Percentiles rank a stretch among this genome's conserved stretches.
Evolutionary conservation across 2,797 vertebrate species (phyloP).

Genomic region (Ctenopoma multispine): DNA sequence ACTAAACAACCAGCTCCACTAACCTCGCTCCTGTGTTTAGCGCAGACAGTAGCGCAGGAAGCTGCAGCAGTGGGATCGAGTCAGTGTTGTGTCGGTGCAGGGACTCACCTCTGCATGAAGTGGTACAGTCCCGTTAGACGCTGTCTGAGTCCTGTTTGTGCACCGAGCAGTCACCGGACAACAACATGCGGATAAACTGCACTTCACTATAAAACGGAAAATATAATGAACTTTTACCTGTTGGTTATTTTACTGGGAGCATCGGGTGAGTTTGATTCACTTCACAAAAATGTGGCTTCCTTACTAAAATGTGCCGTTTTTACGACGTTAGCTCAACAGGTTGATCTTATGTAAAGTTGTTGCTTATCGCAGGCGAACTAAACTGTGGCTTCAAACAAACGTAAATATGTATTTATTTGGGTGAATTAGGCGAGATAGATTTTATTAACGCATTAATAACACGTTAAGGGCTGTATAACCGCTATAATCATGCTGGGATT

Average conservation of each 20-base stretch:
- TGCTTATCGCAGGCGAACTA: not conserved
- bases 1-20: rapidly evolving
- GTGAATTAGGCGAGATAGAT: not conserved
- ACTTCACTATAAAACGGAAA: conserved; percentile 46
- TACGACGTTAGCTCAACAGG: conserved; percentile 71
- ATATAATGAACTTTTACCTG: conserved; percentile 76
- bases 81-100: too few species aligned
- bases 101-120: conserved; percentile 58
- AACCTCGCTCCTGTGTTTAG: not conserved
- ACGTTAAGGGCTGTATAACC: not conserved
- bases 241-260: conserved; percentile 73
- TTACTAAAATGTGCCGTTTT: not conserved
- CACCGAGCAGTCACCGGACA: conserved; percentile 32
- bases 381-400: not conserved
- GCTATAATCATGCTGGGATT: not conserved
- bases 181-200: conserved; percentile 63
- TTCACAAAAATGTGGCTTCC: not conserved
- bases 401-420: not conserved
- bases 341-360: conserved; percentile 55
- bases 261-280: conserved; percentile 69
- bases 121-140: conserved; percentile 82
- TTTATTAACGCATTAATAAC: not conserved
- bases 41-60: rapidly evolving
- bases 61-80: not conserved
- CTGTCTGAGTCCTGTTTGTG: conserved; percentile 30